Evolutionary conservation across 2,888 invertebrate species (phyloP).

Genomic region (Hetaerina titia): DNA sequence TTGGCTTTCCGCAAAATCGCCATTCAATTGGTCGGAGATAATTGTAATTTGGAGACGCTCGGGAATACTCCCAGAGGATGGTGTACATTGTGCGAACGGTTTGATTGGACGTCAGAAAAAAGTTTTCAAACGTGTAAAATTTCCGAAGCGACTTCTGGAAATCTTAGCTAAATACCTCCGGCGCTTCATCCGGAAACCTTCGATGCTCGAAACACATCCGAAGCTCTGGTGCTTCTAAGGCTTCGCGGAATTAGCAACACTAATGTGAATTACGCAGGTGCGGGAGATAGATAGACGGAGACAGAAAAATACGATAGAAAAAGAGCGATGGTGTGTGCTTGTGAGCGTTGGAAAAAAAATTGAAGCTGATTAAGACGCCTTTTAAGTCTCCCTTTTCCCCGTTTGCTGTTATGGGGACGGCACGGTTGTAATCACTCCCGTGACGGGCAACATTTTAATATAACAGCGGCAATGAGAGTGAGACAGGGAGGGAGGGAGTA

Average conservation of each 20-base stretch:
- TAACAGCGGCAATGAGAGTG: constrained; percentile 41
- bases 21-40: too few species aligned
- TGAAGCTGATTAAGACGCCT: constrained; percentile 57
- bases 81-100: too few species aligned
- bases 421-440: constrained; percentile 53
- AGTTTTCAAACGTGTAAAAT: neutral
- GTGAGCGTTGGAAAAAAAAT: constrained; percentile 13
- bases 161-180: neutral
- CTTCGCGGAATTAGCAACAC: neutral
- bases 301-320: neutral
- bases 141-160: neutral
- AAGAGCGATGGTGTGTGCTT: neutral
- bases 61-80: too few species aligned
- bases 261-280: neutral
- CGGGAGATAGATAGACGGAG: neutral
- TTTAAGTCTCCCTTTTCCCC: constrained; percentile 11
- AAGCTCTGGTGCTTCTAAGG: neutral
- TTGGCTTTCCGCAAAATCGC: too few species aligned
- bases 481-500: neutral
- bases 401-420: constrained; percentile 52
- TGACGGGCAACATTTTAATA: constrained; percentile 66
- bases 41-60: too few species aligned
- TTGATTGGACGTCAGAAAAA: too few species aligned
- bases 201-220: too few species aligned
- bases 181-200: neutral